These are phyloP conservation scores for Drosophila trapezifrons DNA, from an alignment of 1,140 invertebrate species.

Conservation along the genomic window DNA sequence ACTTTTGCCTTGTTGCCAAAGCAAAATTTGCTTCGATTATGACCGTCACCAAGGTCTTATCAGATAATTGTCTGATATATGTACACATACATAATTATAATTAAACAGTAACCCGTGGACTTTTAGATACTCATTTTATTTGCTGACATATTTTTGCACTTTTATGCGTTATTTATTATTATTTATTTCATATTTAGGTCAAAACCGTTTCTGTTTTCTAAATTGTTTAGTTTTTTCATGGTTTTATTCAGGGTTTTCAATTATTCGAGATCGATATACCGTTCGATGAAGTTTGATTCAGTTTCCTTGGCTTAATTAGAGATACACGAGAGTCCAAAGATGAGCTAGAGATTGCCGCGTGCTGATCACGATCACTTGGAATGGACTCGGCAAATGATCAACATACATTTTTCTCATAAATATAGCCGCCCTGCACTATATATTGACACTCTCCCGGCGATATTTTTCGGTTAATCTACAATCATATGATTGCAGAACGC, in stretches of 20 bases:
- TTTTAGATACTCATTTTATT: background rate
- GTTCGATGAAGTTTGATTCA: background rate
- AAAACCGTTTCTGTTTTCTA: background rate
- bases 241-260: background rate
- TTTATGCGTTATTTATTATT: background rate
- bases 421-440: slow-evolving; percentile 7
- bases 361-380: slow-evolving; percentile 9
- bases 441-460: slow-evolving; percentile 7
- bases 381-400: slow-evolving; percentile 14
- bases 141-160: background rate
- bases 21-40: background rate
- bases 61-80: slow-evolving; percentile 1
- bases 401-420: slow-evolving; percentile 18
- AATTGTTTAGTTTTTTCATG: background rate
- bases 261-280: background rate
- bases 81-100: slow-evolving; percentile 16
- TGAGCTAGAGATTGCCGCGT: slow-evolving; percentile 7
- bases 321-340: slow-evolving; percentile 12
- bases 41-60: slow-evolving; percentile 13
- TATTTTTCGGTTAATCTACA: slow-evolving; percentile 6
- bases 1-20: slow-evolving; percentile 2
- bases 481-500: slow-evolving; percentile 34
- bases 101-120: slow-evolving; percentile 8
- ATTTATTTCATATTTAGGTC: background rate
- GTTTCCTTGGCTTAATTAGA: slow-evolving; percentile 4